phyloP scores from a whole-genome alignment of 2,113 vertebrate species.

The Montifringilla adamsi region DNA sequence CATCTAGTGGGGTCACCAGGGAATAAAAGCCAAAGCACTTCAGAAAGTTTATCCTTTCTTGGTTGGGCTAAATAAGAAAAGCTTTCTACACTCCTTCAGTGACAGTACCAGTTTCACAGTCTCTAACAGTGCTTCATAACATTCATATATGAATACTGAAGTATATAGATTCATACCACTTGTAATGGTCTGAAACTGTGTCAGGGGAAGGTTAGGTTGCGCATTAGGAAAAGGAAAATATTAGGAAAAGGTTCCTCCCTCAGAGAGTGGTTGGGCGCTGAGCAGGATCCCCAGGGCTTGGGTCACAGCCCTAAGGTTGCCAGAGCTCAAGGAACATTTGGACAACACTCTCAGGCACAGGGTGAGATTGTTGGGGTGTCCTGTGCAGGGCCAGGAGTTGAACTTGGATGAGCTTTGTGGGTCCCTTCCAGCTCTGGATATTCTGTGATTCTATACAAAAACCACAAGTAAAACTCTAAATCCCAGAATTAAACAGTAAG shows the following conservation, averaged over 20 bases:
- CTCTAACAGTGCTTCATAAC: neutral
- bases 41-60: neutral
- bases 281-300: neutral
- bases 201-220: neutral
- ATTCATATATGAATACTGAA: neutral
- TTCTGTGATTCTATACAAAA: neutral
- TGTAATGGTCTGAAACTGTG: neutral
- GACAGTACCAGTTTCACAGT: neutral
- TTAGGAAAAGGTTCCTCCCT: neutral
- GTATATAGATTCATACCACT: neutral
- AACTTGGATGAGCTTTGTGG: neutral
- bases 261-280: neutral
- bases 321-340: neutral
- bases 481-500: neutral
- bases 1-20: conserved; percentile 36
- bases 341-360: neutral
- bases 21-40: neutral
- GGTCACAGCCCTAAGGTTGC: neutral
- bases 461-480: neutral
- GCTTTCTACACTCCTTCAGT: neutral
- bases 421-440: neutral
- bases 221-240: neutral
- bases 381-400: neutral
- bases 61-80: neutral
- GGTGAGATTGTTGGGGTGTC: neutral